phyloP scores from a whole-genome alignment of 2,113 vertebrate species.

The Solea solea region DNA sequence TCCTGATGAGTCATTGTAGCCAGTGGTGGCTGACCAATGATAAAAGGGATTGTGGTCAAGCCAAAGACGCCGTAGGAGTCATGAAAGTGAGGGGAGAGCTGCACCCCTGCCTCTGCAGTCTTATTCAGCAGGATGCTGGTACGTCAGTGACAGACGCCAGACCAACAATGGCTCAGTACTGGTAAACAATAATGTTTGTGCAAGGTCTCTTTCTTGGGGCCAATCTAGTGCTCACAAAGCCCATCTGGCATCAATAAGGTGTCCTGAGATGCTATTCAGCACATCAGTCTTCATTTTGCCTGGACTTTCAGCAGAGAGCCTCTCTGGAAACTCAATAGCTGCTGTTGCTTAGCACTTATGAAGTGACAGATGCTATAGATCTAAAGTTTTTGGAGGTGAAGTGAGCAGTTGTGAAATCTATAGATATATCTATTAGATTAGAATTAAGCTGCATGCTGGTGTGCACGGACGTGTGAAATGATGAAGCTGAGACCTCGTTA shows the following conservation, averaged over 20 bases:
- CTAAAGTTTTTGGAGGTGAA: constrained; percentile 45
- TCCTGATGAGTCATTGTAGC: constrained; percentile 73
- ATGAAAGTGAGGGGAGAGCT: constrained; percentile 54
- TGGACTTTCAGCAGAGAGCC: constrained; percentile 38
- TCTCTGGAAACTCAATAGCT: constrained; percentile 41
- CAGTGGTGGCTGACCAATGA: constrained; percentile 62
- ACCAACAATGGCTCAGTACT: constrained; percentile 65
- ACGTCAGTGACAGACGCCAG: constrained; percentile 52
- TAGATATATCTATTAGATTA: constrained; percentile 15
- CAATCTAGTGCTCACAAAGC: constrained; percentile 68
- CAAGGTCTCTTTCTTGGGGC: constrained; percentile 76
- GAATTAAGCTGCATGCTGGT: constrained; percentile 13
- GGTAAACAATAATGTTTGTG: constrained; percentile 82
- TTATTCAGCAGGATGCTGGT: constrained; percentile 78
- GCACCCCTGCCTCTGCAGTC: constrained; percentile 68
- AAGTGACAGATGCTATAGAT: constrained; percentile 68
- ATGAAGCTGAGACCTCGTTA: constrained; percentile 1
- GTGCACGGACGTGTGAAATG: not conserved
- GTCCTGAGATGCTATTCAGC: constrained; percentile 68
- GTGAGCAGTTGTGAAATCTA: constrained; percentile 26
- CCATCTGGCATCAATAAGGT: constrained; percentile 80
- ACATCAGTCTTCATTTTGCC: constrained; percentile 70
- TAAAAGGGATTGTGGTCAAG: constrained; percentile 70
- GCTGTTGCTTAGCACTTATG: constrained; percentile 42
- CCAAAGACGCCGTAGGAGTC: constrained; percentile 36